A percentile compares a stretch with the other conserved stretches of the same genome.
phyloP scores from a whole-genome alignment of 2,797 vertebrate species.

The Allenopithecus nigroviridis region DNA sequence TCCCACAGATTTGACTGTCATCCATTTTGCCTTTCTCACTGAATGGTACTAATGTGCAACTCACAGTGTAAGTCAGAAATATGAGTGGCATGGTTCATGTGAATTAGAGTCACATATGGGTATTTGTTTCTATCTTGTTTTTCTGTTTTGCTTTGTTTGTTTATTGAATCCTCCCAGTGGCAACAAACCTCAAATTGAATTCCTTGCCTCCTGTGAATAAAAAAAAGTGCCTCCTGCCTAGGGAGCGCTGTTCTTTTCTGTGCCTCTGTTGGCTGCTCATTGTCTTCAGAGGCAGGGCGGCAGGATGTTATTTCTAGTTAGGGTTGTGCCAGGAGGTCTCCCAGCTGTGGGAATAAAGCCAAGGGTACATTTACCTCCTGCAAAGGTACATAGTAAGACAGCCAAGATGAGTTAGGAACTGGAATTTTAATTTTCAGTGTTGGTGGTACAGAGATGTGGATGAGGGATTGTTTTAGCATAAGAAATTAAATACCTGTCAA shows the following conservation, averaged over 20 bases:
- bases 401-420: background rate
- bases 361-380: background rate
- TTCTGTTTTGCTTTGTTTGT: background rate
- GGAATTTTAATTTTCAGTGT: conserved; percentile 10
- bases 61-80: background rate
- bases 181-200: background rate
- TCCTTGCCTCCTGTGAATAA: background rate
- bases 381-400: background rate
- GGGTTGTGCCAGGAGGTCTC: background rate
- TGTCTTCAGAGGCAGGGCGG: background rate
- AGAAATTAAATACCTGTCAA: conserved; percentile 56
- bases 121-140: background rate
- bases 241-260: background rate
- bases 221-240: background rate
- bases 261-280: background rate
- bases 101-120: background rate
- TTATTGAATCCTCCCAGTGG: background rate
- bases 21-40: background rate
- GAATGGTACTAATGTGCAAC: background rate
- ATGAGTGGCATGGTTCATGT: background rate
- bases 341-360: background rate
- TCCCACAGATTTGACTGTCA: background rate
- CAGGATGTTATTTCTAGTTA: background rate
- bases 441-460: background rate
- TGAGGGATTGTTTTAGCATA: conserved; percentile 41